phyloP scores from a whole-genome alignment of 2,797 vertebrate species.

The Epinephelus malabaricus region DNA sequence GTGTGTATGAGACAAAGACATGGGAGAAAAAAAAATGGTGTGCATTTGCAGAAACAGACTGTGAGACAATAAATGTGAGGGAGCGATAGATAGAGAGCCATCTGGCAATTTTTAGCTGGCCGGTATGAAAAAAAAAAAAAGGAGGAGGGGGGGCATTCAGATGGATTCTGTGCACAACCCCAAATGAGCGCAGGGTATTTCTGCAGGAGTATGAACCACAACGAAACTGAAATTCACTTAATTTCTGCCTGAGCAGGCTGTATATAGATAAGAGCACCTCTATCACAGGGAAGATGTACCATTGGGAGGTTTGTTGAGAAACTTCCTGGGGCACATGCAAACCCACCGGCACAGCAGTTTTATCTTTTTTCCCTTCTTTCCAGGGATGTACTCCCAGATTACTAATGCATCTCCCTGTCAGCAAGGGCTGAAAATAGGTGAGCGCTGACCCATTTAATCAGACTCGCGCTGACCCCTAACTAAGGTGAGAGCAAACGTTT shows the following conservation, averaged over 20 bases:
- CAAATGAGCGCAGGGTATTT: constrained; percentile 51
- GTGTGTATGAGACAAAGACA: constrained; percentile 8
- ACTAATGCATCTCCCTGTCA: constrained; percentile 85
- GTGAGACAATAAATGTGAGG: constrained; percentile 49
- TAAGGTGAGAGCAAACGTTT: constrained; percentile 78
- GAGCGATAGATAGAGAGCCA: constrained; percentile 53
- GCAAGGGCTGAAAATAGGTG: constrained; percentile 82
- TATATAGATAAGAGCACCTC: constrained; percentile 67
- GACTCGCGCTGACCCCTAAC: constrained; percentile 79
- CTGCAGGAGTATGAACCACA: constrained; percentile 47
- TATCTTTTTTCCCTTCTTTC: constrained; percentile 71
- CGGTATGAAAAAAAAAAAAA: constrained; percentile 16
- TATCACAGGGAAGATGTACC: constrained; percentile 58
- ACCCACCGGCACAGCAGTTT: constrained; percentile 79
- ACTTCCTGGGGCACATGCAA: constrained; percentile 73
- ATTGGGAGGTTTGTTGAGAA: constrained; percentile 65
- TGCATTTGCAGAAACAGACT: constrained; percentile 38
- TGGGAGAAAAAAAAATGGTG: background rate
- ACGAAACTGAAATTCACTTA: constrained; percentile 39
- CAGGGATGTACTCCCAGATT: constrained; percentile 77
- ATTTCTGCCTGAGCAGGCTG: constrained; percentile 54
- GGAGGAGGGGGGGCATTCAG: constrained; percentile 10
- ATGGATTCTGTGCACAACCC: constrained; percentile 31
- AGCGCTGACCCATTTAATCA: constrained; percentile 84
- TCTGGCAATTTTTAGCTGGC: constrained; percentile 67